phyloP scores from a whole-genome alignment of 2,797 vertebrate genomes.

The Tragopan temminckii region DNA sequence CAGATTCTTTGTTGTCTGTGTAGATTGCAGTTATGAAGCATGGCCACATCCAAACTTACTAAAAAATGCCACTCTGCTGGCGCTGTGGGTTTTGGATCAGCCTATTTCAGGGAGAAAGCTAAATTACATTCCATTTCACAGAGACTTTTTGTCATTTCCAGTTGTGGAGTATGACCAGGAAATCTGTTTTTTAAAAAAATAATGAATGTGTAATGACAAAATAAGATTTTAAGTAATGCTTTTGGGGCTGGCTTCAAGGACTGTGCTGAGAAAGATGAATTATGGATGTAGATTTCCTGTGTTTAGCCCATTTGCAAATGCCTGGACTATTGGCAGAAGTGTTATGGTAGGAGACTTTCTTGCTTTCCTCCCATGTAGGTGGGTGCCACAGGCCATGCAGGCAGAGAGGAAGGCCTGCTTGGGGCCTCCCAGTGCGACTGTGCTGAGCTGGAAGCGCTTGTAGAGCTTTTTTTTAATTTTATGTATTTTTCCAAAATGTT shows the following conservation, averaged over 20 bases:
- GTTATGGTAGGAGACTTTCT: neutral
- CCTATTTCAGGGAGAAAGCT: neutral
- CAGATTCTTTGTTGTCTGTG: neutral
- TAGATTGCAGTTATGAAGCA: neutral
- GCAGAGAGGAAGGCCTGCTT: neutral
- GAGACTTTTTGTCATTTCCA: neutral
- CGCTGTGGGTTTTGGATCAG: neutral
- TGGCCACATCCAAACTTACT: neutral
- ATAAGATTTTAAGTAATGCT: neutral
- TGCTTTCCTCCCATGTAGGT: neutral
- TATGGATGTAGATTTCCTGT: neutral
- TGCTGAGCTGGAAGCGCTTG: neutral
- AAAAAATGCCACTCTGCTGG: rapidly evolving
- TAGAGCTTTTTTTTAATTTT: neutral
- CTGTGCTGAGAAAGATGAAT: neutral
- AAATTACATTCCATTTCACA: rapidly evolving
- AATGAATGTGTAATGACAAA: neutral
- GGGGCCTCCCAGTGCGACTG: neutral
- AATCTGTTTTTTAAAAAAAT: neutral
- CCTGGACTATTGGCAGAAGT: neutral
- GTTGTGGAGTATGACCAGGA: neutral
- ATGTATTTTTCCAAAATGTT: neutral
- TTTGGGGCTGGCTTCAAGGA: neutral
- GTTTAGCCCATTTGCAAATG: neutral
- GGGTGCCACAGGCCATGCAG: neutral